Conservation (phyloP, 2,113 vertebrate genomes). For the Salvator merianae region DNA sequence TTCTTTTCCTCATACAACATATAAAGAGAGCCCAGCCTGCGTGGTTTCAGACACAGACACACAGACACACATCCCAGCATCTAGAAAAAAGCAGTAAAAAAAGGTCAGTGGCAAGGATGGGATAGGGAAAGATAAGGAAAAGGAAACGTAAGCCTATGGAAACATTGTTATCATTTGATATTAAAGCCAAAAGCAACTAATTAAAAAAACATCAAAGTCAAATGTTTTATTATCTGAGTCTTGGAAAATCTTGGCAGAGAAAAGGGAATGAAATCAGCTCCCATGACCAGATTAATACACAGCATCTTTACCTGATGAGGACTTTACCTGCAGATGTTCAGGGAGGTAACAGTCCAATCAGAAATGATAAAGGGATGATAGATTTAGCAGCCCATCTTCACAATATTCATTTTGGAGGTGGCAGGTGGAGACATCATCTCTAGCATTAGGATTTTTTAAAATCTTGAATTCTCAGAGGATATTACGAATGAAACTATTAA, state of each 20-base stretch:
- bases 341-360: neutral
- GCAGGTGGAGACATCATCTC: neutral
- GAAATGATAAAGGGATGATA: neutral
- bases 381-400: neutral
- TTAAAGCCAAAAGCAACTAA: slow-evolving; percentile 60
- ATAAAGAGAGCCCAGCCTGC: neutral
- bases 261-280: slow-evolving; percentile 3
- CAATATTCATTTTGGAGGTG: neutral
- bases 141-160: slow-evolving; percentile 39
- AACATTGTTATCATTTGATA: slow-evolving; percentile 54
- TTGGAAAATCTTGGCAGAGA: neutral
- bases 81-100: neutral
- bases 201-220: slow-evolving; percentile 66
- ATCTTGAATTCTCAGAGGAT: neutral
- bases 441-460: neutral
- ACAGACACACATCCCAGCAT: neutral
- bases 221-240: slow-evolving; percentile 38
- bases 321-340: neutral
- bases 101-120: neutral
- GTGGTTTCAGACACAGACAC: neutral
- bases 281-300: neutral
- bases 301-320: neutral
- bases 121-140: no score
- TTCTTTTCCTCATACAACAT: neutral
- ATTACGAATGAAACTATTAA: neutral